Evolutionary conservation across 2,888 invertebrate species (phyloP), one percentile per base, ranked within the genome.

Genomic region (Melieria omissa): DNA sequence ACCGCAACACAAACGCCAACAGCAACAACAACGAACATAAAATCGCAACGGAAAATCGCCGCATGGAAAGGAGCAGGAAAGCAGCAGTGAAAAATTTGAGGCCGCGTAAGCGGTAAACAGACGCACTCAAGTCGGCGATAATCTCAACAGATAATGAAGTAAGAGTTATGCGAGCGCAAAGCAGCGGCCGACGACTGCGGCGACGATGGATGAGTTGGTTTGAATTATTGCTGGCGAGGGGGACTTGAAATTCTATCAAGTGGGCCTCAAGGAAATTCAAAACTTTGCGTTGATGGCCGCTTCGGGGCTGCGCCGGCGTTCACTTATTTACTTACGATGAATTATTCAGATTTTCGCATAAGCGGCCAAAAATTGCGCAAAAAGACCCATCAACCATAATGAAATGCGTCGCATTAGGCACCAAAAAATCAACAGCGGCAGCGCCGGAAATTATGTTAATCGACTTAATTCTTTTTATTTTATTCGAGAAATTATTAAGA

Each of bases 391-490:
- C 52, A 64, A 42, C 16, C 42, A 54, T 54, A 65, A 14, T 54
- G 9, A 54, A 65, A 44, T 10, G 16, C 41, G 42, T 42, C 52
- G 29, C 29, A 29, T 29, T 29, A 29, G 29, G 14, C 57, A 16
- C 10, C 12, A 12, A 5, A 41, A 9, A 29, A 29, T 29, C 29
- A 29, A 12, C 9, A 49, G 9, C 5, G 42, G 5, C 5, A 54
- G 42, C 60, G 42, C 14, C 7, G 44, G 54, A 65, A 65, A 54
- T 52, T 65, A 54, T 65, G 64, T 9, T 42, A 65, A 65, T 65
- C 52, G 45, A 54, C 64, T 52, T 65, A 65, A 65, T 65, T 65
- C 54, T 54, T 44, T 54, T 52, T 52, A 42, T 7, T 8, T 42
- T 14, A 29, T 29, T 29, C 29, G 29, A 29, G 3, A 29, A 29